Base-by-base conservation (phyloP, 37 sponge, comb jelly and placozoan species). In the Bolinopsis microptera region DNA sequence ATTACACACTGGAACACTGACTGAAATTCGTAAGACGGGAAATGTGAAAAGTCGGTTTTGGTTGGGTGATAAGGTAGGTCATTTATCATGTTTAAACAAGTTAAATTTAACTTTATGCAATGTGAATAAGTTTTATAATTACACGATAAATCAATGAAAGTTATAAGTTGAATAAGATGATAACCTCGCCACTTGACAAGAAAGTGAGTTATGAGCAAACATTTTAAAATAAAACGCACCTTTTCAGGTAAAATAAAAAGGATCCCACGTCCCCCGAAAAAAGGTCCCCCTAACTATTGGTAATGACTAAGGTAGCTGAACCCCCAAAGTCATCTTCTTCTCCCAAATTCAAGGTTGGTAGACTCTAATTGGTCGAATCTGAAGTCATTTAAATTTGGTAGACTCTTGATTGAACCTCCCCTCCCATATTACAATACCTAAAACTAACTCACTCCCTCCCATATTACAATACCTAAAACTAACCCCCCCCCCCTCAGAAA, bases 311-410 rank as follows among this genome's bases (percentile, higher is more conserved):
- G 21, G 74, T 70, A 70, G 74, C 61, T 13, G 61, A 70, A 26
- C 74, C 74, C 3, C 2, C 74, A 3, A 70, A 70, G 21, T 28
- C 25, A 22, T 28, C 30, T n/a, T 21, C 68, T 61, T 70, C 74
- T 70, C 74, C 74, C 21, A 70, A 70, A 70, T 70, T 70, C 26
- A 70, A 70, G 74, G 74, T 70, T 48, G 5, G 61, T 48, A n/a
- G n/a, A n/a, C n/a, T n/a, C n/a, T n/a, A n/a, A n/a, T n/a, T n/a
- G n/a, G n/a, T n/a, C n/a, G n/a, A n/a, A n/a, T n/a, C n/a, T n/a
- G n/a, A n/a, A n/a, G n/a, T n/a, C n/a, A n/a, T n/a, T n/a, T n/a
- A n/a, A n/a, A n/a, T n/a, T n/a, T n/a, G n/a, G n/a, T n/a, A n/a
- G n/a, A n/a, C n/a, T n/a, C n/a, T n/a, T n/a, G n/a, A n/a, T n/a